Conservation (phyloP, 2,888 invertebrate genomes). For the Lissonota sp. region DNA sequence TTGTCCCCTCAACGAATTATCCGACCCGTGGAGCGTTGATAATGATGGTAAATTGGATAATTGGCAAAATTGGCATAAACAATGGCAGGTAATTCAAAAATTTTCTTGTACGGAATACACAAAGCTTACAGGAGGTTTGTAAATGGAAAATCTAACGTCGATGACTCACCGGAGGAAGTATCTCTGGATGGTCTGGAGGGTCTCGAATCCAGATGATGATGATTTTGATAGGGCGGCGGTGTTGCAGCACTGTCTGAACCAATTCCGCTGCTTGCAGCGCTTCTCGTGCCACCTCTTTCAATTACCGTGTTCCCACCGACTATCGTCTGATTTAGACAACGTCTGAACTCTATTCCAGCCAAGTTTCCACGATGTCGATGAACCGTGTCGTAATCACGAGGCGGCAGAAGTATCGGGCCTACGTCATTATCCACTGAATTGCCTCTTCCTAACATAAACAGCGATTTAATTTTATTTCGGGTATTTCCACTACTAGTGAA, state of each 20-base stretch:
- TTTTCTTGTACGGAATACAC: background rate
- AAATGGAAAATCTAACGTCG: background rate
- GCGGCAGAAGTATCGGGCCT: conserved; percentile 94
- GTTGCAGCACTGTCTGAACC: conserved; percentile 95
- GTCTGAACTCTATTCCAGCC: conserved; percentile 89
- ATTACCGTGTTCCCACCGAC: conserved; percentile 85
- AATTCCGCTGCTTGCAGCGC: conserved; percentile 94
- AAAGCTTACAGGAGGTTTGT: background rate
- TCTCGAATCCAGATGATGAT: conserved; percentile 79
- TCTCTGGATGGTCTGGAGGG: conserved; percentile 82
- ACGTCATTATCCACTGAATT: conserved; percentile 81
- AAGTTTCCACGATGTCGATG: conserved; percentile 91
- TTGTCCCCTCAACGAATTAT: too few relatives aligned
- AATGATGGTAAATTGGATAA: too few relatives aligned
- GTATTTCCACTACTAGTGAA: too few relatives aligned
- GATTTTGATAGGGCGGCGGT: conserved; percentile 85
- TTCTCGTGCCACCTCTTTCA: conserved; percentile 82
- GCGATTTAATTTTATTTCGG: too few relatives aligned
- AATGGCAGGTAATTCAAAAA: too few relatives aligned
- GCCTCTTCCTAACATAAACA: conserved; percentile 76
- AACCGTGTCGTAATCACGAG: conserved; percentile 97
- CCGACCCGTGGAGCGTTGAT: too few relatives aligned
- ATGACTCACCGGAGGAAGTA: conserved; percentile 81
- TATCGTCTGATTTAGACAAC: conserved; percentile 90
- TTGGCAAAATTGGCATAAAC: too few relatives aligned